Evolutionary conservation across 2,797 vertebrate genomes (phyloP).

Genomic region (Nannoperca australis): DNA sequence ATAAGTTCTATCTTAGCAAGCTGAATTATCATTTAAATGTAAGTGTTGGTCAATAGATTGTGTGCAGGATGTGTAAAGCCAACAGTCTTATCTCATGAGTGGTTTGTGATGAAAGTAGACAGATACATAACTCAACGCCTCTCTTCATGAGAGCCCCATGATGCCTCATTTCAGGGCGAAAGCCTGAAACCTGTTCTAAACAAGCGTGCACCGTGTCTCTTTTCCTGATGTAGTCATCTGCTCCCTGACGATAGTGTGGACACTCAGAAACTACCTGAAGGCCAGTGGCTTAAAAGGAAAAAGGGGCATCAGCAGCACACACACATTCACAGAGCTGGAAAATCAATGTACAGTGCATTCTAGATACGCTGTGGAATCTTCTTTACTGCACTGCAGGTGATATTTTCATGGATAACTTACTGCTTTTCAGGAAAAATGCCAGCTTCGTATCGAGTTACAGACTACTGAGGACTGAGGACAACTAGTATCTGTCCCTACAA

Average conservation of each 20-base stretch:
- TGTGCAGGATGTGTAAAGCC: slow-evolving; percentile 19
- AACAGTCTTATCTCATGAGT: slow-evolving; percentile 41
- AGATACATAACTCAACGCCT: slow-evolving; percentile 33
- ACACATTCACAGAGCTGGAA: slow-evolving; percentile 54
- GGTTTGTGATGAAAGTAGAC: slow-evolving; percentile 45
- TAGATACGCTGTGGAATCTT: slow-evolving; percentile 47
- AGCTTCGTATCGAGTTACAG: not conserved
- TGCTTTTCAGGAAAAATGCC: slow-evolving; percentile 38
- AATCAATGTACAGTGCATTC: slow-evolving; percentile 59
- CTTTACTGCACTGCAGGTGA: slow-evolving; percentile 51
- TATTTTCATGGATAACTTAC: slow-evolving; percentile 54
- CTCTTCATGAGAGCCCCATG: slow-evolving; percentile 31
- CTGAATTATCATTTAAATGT: slow-evolving; percentile 45
- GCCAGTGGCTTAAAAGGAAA: slow-evolving; percentile 40
- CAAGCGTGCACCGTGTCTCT: slow-evolving; percentile 42
- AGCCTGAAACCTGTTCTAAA: slow-evolving; percentile 45
- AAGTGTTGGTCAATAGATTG: slow-evolving; percentile 31
- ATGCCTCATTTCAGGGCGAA: slow-evolving; percentile 45
- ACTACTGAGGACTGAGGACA: not conserved
- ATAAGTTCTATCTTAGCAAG: not conserved
- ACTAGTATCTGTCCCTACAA: not conserved
- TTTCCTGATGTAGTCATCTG: slow-evolving; percentile 56
- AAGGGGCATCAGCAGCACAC: slow-evolving; percentile 45
- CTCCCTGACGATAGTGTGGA: slow-evolving; percentile 45
- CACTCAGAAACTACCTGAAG: slow-evolving; percentile 53